phyloP scores from a whole-genome alignment of 2,113 vertebrate species.

The Donacobius atricapilla region DNA sequence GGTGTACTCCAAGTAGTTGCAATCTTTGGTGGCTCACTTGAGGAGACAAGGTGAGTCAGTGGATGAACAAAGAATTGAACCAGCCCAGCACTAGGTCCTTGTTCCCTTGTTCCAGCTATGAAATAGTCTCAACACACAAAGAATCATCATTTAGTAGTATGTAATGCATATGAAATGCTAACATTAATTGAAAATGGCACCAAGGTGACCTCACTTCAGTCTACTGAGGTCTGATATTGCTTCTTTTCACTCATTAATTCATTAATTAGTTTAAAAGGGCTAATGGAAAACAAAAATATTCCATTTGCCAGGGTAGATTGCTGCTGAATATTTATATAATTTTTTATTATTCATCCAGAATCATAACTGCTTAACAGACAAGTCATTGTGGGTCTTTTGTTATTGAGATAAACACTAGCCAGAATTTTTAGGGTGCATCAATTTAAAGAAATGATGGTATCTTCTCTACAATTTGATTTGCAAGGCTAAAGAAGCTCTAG shows the following conservation, averaged over 20 bases:
- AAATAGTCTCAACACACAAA: slow-evolving; percentile 21
- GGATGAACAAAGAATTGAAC: slow-evolving; percentile 12
- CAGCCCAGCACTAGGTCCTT: not conserved
- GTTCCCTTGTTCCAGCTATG: not conserved
- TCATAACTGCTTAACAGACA: slow-evolving; percentile 8
- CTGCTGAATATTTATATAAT: slow-evolving; percentile 61
- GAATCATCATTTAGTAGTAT: slow-evolving; percentile 32
- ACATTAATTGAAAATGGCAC: slow-evolving; percentile 56
- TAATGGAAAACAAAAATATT: slow-evolving; percentile 70
- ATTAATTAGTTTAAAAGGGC: slow-evolving; percentile 65
- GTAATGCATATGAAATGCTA: slow-evolving; percentile 41
- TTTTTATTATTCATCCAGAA: slow-evolving; percentile 45
- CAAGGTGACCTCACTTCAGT: slow-evolving; percentile 31
- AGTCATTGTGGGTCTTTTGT: not conserved
- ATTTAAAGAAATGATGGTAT: not conserved
- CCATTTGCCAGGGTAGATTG: not conserved
- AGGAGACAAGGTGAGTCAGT: not conserved
- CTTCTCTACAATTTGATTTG: not conserved
- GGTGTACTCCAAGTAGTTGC: not conserved
- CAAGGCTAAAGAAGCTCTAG: not conserved
- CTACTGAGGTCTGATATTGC: slow-evolving; percentile 57
- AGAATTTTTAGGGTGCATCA: not conserved
- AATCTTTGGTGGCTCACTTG: not conserved
- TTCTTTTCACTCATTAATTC: slow-evolving; percentile 59
- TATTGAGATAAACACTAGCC: not conserved